Percentiles rank a stretch among this genome's conserved stretches.
These are phyloP conservation scores for Cephalophus harveyi DNA, from an alignment of 2,113 vertebrate genomes.

Conservation along the genomic window DNA sequence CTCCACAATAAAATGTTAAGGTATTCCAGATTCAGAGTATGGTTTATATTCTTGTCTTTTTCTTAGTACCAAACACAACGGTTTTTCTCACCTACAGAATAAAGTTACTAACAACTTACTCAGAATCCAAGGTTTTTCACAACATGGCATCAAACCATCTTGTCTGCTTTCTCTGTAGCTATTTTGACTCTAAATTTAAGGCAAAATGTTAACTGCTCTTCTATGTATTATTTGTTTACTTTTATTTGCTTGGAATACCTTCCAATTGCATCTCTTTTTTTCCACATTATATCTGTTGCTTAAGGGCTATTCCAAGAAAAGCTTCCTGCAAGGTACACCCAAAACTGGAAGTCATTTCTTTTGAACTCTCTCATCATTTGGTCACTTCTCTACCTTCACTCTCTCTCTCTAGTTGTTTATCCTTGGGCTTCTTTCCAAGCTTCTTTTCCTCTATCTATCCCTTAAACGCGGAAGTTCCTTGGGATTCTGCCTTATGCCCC, in stretches of 20 bases:
- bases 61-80: neutral
- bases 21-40: neutral
- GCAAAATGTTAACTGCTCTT: neutral
- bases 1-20: neutral
- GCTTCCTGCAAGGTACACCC: neutral
- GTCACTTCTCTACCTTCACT: neutral
- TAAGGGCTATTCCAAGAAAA: neutral
- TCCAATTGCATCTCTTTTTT: neutral
- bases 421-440: neutral
- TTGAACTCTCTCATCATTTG: neutral
- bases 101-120: neutral
- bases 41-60: neutral
- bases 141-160: neutral
- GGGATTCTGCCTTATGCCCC: neutral
- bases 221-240: neutral
- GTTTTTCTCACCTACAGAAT: neutral
- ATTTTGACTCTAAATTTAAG: neutral
- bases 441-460: neutral
- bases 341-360: neutral
- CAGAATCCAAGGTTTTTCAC: neutral
- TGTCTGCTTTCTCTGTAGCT: neutral
- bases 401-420: neutral
- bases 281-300: neutral
- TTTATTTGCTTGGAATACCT: neutral
- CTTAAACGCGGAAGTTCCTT: neutral